Conservation (phyloP, 2,888 invertebrate genomes). For the Synanthedon formicaeformis region DNA sequence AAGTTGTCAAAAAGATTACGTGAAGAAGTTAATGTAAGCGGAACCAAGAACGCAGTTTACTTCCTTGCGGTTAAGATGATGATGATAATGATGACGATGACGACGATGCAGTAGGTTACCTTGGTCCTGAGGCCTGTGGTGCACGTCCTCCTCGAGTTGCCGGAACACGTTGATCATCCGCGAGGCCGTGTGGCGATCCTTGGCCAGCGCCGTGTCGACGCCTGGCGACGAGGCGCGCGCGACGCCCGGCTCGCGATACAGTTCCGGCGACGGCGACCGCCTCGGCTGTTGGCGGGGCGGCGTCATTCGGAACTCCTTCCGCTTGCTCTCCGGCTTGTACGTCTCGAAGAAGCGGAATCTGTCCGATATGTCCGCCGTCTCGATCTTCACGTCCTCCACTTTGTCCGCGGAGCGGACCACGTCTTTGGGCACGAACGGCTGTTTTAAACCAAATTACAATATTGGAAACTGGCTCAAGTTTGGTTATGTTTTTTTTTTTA, state of each 20-base stretch:
- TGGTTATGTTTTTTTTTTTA: too few species aligned
- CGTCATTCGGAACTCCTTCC: slow-evolving; percentile 86
- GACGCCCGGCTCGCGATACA: slow-evolving; percentile 79
- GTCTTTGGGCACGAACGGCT: slow-evolving; percentile 73
- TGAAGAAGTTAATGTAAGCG: too few species aligned
- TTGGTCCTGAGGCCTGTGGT: slow-evolving; percentile 10
- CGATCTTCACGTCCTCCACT: slow-evolving; percentile 81
- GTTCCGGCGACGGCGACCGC: slow-evolving; percentile 76
- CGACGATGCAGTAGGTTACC: background rate
- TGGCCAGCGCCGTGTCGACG: slow-evolving; percentile 56
- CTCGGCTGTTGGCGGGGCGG: slow-evolving; percentile 83
- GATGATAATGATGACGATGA: too few species aligned
- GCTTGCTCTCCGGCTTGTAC: slow-evolving; percentile 78
- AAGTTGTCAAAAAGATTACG: too few species aligned
- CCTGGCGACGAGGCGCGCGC: slow-evolving; percentile 73
- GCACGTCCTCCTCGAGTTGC: slow-evolving; percentile 82
- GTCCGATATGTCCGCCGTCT: slow-evolving; percentile 85
- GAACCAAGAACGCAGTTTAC: too few species aligned
- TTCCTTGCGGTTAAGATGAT: too few species aligned
- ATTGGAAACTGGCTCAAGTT: too few species aligned
- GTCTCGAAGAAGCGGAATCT: slow-evolving; percentile 93
- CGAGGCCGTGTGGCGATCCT: slow-evolving; percentile 79
- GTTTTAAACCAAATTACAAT: slow-evolving; percentile 1
- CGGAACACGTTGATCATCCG: slow-evolving; percentile 91
- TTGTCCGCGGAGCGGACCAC: slow-evolving; percentile 80